Conservation (phyloP, 2,797 vertebrate species). For the Prunella strophiata region DNA sequence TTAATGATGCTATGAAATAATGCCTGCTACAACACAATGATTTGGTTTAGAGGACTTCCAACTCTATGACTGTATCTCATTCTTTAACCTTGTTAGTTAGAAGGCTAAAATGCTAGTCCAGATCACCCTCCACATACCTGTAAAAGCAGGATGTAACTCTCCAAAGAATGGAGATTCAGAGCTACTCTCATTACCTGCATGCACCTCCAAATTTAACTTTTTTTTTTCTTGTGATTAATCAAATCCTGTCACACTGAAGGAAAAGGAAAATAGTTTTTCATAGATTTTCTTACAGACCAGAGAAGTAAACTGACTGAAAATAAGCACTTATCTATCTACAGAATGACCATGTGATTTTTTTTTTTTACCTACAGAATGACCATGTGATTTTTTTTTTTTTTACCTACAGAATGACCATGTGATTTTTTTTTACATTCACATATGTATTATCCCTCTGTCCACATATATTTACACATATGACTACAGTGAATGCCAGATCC, state of each 20-base stretch:
- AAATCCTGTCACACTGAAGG: neutral
- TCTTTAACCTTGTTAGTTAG: neutral
- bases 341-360: neutral
- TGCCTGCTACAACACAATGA: neutral
- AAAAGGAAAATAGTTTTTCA: neutral
- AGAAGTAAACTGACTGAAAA: neutral
- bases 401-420: neutral
- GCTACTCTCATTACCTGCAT: neutral
- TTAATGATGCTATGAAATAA: neutral
- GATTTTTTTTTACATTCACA: neutral
- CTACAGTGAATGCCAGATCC: neutral
- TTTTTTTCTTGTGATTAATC: neutral
- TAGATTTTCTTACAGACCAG: neutral
- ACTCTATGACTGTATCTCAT: neutral
- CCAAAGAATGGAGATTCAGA: neutral
- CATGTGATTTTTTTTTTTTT: neutral
- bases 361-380: neutral
- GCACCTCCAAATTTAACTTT: neutral
- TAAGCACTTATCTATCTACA: neutral
- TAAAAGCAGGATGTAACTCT: neutral
- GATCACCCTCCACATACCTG: neutral
- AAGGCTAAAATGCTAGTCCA: neutral
- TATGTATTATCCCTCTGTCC: neutral
- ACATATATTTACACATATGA: neutral
- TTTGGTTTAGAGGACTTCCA: neutral